phyloP scores from a whole-genome alignment of 2,113 vertebrate genomes.

The Dasyornis broadbenti region DNA sequence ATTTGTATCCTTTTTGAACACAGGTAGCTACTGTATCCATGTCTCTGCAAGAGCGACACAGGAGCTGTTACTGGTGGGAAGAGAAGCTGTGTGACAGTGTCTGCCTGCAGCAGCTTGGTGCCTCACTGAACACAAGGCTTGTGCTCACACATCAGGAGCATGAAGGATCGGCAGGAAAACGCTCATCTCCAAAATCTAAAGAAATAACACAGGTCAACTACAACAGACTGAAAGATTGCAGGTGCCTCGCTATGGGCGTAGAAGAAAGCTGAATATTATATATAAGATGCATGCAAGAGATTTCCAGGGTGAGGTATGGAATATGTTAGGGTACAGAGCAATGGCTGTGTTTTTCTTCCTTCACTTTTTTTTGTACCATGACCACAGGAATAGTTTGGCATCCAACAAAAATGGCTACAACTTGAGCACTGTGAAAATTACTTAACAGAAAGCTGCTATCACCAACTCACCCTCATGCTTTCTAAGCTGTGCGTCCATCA shows the following conservation, averaged over 20 bases:
- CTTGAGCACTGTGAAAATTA: neutral
- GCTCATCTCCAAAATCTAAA: neutral
- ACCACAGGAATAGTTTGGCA: neutral
- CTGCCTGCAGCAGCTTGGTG: neutral
- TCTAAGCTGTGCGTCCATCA: conserved; percentile 47
- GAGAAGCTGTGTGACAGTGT: neutral
- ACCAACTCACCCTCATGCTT: conserved; percentile 52
- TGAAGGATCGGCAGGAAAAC: neutral
- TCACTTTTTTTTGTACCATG: neutral
- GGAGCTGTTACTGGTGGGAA: neutral
- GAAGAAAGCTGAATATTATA: neutral
- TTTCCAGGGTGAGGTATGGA: neutral
- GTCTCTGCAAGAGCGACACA: neutral
- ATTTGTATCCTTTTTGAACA: neutral
- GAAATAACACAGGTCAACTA: neutral
- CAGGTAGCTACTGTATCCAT: neutral
- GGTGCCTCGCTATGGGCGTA: neutral
- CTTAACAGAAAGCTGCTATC: neutral
- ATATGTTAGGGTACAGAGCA: neutral
- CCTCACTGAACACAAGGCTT: neutral
- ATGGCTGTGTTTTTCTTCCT: neutral
- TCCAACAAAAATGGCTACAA: neutral
- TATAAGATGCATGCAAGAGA: neutral
- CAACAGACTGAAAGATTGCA: neutral
- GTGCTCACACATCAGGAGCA: neutral